Percentiles rank a stretch among this genome's conserved stretches.
Evolutionary conservation across 1,140 invertebrate species (phyloP).

Genomic region (Heliconius congener): DNA sequence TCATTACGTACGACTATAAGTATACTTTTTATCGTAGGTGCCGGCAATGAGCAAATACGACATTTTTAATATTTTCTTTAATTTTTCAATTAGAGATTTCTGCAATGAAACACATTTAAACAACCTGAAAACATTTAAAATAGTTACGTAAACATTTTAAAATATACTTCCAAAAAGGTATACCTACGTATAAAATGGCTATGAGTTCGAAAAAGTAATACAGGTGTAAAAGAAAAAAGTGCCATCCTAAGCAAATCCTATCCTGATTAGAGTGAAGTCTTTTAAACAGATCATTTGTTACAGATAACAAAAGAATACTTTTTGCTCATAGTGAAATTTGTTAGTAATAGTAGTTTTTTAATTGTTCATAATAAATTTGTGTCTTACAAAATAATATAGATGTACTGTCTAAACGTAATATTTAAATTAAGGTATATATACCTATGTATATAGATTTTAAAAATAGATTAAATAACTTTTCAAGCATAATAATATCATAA

Average conservation of each 20-base stretch:
- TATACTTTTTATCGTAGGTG: slow-evolving; percentile 22
- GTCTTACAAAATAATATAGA: no score
- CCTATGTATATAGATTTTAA: no score
- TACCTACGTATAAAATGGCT: not conserved
- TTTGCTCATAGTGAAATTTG: not conserved
- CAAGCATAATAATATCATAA: no score
- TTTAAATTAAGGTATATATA: no score
- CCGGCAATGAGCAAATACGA: slow-evolving; percentile 22
- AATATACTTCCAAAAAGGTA: not conserved
- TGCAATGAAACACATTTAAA: not conserved
- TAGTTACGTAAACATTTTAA: not conserved
- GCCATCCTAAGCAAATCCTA: not conserved
- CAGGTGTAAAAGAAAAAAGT: not conserved
- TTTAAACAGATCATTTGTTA: not conserved
- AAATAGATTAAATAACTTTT: no score
- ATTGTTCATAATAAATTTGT: no score
- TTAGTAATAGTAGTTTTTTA: not conserved
- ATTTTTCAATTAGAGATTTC: not conserved
- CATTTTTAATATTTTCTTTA: slow-evolving; percentile 20
- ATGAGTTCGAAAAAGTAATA: not conserved
- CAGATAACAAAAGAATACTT: not conserved
- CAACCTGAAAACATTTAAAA: not conserved
- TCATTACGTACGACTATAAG: slow-evolving; percentile 25
- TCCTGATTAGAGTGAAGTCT: not conserved
- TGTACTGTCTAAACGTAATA: no score